Evolutionary conservation across 2,113 vertebrate genomes (phyloP).

Genomic region (Hyaena hyaena): DNA sequence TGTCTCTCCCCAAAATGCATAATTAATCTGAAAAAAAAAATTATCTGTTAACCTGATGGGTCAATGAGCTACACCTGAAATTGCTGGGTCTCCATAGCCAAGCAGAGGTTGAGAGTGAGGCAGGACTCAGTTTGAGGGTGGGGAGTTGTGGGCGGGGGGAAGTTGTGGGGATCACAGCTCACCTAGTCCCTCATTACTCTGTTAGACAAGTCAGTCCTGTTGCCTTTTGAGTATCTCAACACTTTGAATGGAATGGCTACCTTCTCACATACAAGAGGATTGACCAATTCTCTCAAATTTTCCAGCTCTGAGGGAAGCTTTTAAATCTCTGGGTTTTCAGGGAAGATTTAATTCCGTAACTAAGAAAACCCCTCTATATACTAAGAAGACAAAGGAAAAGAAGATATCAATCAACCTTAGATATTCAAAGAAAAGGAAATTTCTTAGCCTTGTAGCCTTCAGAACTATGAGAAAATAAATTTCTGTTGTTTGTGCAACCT

Average conservation of each 20-base stretch:
- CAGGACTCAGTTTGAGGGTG: accelerated
- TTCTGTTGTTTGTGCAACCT: not conserved
- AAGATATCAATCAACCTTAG: not conserved
- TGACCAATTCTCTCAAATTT: not conserved
- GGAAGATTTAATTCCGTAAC: not conserved
- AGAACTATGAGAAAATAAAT: not conserved
- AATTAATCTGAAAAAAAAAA: too few relatives aligned
- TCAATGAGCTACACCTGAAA: not conserved
- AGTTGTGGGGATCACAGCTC: not conserved
- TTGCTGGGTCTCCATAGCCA: not conserved
- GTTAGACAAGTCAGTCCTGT: not conserved
- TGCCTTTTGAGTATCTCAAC: too few relatives aligned
- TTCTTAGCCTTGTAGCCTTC: not conserved
- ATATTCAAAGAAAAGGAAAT: not conserved
- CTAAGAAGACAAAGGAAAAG: not conserved
- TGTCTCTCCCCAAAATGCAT: too few relatives aligned
- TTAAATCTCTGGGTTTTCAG: not conserved
- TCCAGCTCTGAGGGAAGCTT: not conserved
- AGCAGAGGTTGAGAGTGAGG: too few relatives aligned
- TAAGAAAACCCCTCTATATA: not conserved
- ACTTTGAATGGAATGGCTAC: not conserved
- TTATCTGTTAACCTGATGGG: not conserved
- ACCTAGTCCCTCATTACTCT: not conserved
- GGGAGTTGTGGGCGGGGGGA: too few relatives aligned
- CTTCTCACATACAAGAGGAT: not conserved